phyloP scores from a whole-genome alignment of 2,888 invertebrate genomes.

The Synergus laeviventris region DNA sequence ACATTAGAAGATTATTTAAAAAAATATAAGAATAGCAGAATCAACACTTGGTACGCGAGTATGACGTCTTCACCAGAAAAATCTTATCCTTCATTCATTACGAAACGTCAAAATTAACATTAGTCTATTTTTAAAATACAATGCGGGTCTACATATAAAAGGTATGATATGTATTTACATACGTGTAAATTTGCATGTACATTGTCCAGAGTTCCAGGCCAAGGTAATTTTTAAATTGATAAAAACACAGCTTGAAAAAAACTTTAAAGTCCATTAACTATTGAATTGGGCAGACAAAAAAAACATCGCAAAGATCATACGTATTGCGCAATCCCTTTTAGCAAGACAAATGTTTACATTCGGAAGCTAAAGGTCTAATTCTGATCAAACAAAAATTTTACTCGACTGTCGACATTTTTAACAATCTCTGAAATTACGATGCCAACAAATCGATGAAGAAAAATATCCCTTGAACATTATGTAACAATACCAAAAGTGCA shows the following conservation, averaged over 20 bases:
- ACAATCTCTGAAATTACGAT: neutral
- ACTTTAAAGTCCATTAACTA: neutral
- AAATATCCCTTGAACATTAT: neutral
- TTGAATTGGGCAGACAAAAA: neutral
- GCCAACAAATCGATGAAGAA: neutral
- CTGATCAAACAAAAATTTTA: neutral
- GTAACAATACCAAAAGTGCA: neutral
- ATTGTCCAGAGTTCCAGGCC: neutral
- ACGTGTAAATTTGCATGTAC: constrained; percentile 12
- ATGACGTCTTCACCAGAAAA: neutral
- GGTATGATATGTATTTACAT: neutral
- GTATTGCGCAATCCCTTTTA: neutral
- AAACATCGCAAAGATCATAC: neutral
- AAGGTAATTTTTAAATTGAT: constrained; percentile 6
- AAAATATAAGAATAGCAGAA: neutral
- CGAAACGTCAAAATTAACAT: neutral
- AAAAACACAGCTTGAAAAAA: constrained; percentile 18
- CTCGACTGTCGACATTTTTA: neutral
- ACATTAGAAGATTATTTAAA: neutral
- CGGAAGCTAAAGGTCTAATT: neutral
- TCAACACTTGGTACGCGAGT: neutral
- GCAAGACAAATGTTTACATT: neutral
- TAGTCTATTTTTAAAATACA: constrained; percentile 2
- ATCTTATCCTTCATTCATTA: neutral
- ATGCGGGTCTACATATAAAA: neutral